Base-by-base conservation (phyloP, 1,140 invertebrate species). In the Neodiprion virginianus region DNA sequence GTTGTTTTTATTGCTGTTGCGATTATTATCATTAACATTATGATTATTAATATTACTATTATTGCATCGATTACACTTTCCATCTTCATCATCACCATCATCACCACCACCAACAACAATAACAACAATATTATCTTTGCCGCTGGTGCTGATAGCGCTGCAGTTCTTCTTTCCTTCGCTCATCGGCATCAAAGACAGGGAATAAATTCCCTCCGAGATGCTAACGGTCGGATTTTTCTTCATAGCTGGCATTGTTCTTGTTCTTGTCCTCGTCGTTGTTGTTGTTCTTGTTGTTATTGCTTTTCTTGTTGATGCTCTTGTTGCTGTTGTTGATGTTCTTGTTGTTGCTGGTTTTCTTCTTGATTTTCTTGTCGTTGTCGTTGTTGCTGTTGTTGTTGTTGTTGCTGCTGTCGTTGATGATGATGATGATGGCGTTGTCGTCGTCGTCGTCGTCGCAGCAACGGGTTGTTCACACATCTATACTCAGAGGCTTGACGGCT, bases 401-500 rank as follows among this genome's bases (percentile, higher is more conserved):
- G 71, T 70, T 47, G 21, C 71, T 78, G n/a, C 75, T 72, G 65
- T 72, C 65, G 23, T 69, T 71, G 49, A 68, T 74, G 28, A 67
- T 70, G 10, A 21, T 21, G 17, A 21, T 21, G n/a, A 61, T 61
- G n/a, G 10, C 10, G 61, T 14, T 7, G 12, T 4, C 40, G 40
- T 7, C 67, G 67, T 21, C 71, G 71, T 17, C 9, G 11, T 77
- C 69, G 48, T 77, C 76, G 73, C 78, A 77, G 71, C 72, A 78
- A 69, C 82, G 81, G 81, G 78, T 75, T 78, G 84, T 83, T 75
- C 81, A 77, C 69, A 77, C 68, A 78, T 80, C 83, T 84, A 85
- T 81, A 80, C 83, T 86, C 85, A 85, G 79, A 86, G 82, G 71
- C 76, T 81, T 67, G 72, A 72, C 53, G 79, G 72, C 69, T 80